These are phyloP conservation scores for Aplocera efformata DNA, from an alignment of 2,888 invertebrate species.

Conservation along the genomic window DNA sequence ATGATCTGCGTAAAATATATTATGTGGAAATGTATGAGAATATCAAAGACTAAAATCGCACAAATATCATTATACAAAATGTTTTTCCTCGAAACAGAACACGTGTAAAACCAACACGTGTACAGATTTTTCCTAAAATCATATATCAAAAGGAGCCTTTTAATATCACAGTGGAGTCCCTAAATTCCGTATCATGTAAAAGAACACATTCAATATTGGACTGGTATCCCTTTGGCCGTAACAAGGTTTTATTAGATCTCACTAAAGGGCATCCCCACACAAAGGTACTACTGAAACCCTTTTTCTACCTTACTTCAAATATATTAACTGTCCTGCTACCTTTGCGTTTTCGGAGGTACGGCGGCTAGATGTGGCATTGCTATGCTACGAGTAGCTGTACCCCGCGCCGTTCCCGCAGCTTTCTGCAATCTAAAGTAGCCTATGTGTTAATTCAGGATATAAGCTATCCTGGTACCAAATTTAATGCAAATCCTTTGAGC, in stretches of 20 bases:
- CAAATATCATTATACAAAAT: no score
- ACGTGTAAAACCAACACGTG: neutral
- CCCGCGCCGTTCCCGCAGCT: no score
- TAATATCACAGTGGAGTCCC: constrained; percentile 76
- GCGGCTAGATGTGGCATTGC: constrained; percentile 34
- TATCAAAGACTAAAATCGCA: no score
- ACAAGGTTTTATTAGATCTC: constrained; percentile 81
- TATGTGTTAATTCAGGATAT: no score
- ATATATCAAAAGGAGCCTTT: constrained; percentile 68
- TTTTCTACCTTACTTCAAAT: constrained; percentile 80
- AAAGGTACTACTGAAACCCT: constrained; percentile 78
- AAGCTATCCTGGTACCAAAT: no score
- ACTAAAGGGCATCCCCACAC: constrained; percentile 79
- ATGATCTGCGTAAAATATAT: no score
- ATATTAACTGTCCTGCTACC: constrained; percentile 79
- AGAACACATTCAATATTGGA: constrained; percentile 80
- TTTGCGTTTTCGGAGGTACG: constrained; percentile 37
- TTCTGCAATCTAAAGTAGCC: no score
- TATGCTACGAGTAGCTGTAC: constrained; percentile 7
- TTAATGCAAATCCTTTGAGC: no score
- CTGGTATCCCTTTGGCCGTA: constrained; percentile 80
- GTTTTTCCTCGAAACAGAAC: no score
- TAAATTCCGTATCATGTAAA: constrained; percentile 80
- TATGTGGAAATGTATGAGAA: no score
- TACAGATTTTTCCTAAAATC: constrained; percentile 6